Evolutionary conservation across 2,797 vertebrate species (phyloP), one percentile per base, ranked within the genome.

Genomic region (Merluccius polli): DNA sequence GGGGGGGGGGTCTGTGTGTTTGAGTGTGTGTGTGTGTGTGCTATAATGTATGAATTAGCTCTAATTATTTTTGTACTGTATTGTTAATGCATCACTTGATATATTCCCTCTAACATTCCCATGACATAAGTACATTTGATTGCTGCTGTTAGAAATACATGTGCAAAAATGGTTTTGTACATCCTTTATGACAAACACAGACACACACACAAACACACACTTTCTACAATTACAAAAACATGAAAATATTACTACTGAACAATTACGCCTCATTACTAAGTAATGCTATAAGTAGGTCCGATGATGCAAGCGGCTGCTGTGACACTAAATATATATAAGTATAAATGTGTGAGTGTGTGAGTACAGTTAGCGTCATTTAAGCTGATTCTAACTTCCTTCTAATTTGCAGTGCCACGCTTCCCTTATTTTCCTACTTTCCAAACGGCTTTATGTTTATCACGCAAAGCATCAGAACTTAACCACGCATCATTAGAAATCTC

Each of bases 401-500:
- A 1, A 41, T 72, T 41, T 73, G 29, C 71, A 32, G 8, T 7
- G 70, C 32, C 41, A 32, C 30, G 24, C 63, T 11, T 7, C 36
- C 21, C n/a, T 30, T 30, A 36, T 4, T 18, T 27, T 44, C 32
- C 70, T 24, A 1, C 11, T 32, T 41, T 48, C 7, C 52, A 59
- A 59, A 59, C n/a, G 21, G 52, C 52, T 18, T 24, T 59, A 8
- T n/a, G 52, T 59, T 59, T 59, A 59, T 59, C 52, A 59, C 52
- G 10, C 18, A 21, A 72, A 74, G 18, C 52, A 77, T 72, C 71
- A 52, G 36, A 78, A 52, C 12, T 3, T 31, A 15, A 38, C 41
- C 84, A 82, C 73, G 79, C 75, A 74, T 78, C 72, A 78, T 84
- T 88, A 83, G 77, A 85, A 81, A 63, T 24, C 77, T 83, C 73